Conservation (phyloP, 2,888 invertebrate genomes). For the Sesia bembeciformis region DNA sequence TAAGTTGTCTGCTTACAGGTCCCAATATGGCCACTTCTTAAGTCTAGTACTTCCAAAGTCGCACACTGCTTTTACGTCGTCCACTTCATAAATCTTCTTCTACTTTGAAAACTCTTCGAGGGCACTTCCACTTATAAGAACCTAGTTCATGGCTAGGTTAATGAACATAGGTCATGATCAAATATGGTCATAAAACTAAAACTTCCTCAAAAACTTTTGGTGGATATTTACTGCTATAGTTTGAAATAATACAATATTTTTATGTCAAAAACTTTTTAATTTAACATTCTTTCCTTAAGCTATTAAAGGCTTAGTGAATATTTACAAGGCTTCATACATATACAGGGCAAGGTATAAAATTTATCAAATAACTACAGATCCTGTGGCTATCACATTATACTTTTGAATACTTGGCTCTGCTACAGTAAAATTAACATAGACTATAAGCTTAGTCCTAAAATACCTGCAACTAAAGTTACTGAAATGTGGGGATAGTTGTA, state of each 20-base stretch:
- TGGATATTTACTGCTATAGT: background rate
- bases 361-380: constrained; percentile 48
- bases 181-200: too few relatives aligned
- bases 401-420: constrained; percentile 8
- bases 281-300: constrained; percentile 66
- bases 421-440: constrained; percentile 3
- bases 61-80: too few relatives aligned
- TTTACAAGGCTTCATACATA: constrained; percentile 69
- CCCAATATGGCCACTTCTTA: too few relatives aligned
- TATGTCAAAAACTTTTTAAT: constrained; percentile 60
- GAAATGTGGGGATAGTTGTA: too few relatives aligned
- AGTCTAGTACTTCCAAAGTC: too few relatives aligned
- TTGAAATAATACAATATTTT: constrained; percentile 43
- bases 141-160: too few relatives aligned
- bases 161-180: too few relatives aligned
- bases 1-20: too few relatives aligned
- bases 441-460: background rate
- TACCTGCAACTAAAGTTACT: background rate
- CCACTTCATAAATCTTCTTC: too few relatives aligned
- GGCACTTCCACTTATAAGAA: too few relatives aligned
- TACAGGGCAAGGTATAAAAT: constrained; percentile 71
- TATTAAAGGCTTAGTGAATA: constrained; percentile 70
- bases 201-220: too few relatives aligned
- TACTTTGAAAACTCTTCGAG: too few relatives aligned
- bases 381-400: constrained; percentile 49